phyloP scores from a whole-genome alignment of 2,797 vertebrate genomes.

The Simalia tracyae region DNA sequence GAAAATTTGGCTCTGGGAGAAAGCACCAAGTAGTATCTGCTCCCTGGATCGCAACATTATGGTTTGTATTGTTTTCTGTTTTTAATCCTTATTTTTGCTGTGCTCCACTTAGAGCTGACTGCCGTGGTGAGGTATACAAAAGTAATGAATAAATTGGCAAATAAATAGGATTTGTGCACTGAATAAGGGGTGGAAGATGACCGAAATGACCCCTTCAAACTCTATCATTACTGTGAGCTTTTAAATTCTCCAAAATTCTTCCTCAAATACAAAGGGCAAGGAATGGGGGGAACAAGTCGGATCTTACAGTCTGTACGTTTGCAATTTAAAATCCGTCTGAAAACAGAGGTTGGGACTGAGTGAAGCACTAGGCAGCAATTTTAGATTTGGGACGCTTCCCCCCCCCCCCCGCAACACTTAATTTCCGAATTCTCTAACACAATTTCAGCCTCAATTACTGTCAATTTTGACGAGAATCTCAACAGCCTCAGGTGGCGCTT shows the following conservation, averaged over 20 bases:
- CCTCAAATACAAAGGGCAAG: background rate
- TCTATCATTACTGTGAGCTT: background rate
- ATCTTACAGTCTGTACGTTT: background rate
- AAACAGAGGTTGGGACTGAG: background rate
- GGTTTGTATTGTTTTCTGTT: background rate
- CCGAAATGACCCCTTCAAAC: background rate
- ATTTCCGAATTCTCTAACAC: background rate
- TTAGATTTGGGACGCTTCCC: background rate
- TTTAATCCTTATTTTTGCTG: background rate
- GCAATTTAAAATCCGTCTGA: background rate
- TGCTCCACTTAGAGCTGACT: background rate
- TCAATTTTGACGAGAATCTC: background rate
- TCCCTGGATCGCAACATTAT: background rate
- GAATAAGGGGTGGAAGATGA: background rate
- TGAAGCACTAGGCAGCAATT: background rate
- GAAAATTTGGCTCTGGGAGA: no score
- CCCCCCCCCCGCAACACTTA: background rate
- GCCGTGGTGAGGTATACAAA: background rate
- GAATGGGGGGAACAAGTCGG: background rate
- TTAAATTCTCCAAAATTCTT: background rate
- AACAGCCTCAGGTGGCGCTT: background rate
- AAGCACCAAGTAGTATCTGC: background rate
- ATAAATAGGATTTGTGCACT: background rate
- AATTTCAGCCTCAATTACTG: background rate
- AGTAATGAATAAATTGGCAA: background rate